phyloP scores from a whole-genome alignment of 2,113 vertebrate genomes.

The Craseonycteris thonglongyai region DNA sequence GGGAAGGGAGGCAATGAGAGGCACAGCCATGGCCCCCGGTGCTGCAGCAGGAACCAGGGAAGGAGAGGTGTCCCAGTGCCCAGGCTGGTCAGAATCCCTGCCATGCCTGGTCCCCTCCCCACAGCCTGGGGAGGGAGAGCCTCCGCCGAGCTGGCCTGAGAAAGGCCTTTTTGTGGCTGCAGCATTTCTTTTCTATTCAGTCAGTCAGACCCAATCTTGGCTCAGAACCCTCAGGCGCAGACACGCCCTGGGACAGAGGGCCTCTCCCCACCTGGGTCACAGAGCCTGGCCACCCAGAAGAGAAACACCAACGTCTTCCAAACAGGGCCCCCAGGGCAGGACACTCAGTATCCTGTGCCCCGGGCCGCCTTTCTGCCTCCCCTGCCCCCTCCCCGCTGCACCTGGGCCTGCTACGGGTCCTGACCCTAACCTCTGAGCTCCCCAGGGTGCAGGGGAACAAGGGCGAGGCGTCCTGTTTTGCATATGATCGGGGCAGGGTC shows the following conservation, averaged over 20 bases:
- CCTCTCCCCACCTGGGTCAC: not conserved
- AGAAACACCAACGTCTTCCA: not conserved
- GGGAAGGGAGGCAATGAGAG: too few relatives aligned
- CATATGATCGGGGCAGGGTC: not conserved
- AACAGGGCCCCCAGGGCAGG: not conserved
- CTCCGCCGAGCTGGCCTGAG: not conserved
- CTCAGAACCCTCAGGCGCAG: not conserved
- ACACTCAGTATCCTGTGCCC: not conserved
- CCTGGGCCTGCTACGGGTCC: not conserved
- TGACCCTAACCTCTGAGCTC: not conserved
- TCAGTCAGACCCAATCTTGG: not conserved
- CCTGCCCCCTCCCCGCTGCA: accelerated
- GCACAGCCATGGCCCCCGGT: not conserved
- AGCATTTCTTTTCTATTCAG: not conserved
- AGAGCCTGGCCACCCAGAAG: not conserved
- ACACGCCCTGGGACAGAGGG: not conserved
- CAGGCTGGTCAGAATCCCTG: not conserved
- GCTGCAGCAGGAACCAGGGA: not conserved
- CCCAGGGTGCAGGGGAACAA: not conserved
- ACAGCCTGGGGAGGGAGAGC: not conserved
- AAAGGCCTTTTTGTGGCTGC: not conserved
- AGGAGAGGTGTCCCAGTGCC: not conserved
- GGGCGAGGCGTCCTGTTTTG: not conserved
- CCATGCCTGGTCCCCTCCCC: not conserved
- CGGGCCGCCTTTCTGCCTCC: not conserved